These are phyloP conservation scores for Melopsittacus undulatus DNA, from an alignment of 2,797 vertebrate genomes.

Conservation along the genomic window DNA sequence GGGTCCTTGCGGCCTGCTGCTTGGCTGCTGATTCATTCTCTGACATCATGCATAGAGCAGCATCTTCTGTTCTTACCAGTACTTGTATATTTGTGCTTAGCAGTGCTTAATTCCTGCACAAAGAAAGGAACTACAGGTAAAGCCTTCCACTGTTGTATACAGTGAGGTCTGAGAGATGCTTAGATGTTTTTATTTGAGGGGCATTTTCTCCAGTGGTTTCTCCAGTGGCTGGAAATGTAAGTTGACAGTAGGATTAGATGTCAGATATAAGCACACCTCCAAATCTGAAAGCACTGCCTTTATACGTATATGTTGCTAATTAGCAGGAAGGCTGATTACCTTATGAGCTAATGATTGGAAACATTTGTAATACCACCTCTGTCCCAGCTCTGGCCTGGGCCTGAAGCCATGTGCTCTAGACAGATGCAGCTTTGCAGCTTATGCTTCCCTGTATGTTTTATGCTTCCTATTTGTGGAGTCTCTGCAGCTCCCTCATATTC, in stretches of 20 bases:
- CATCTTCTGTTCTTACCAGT: background rate
- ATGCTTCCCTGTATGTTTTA: background rate
- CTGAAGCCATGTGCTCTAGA: background rate
- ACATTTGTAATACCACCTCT: background rate
- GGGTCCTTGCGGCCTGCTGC: background rate
- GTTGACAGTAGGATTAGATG: background rate
- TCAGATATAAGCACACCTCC: background rate
- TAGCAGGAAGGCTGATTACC: background rate
- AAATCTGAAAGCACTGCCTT: background rate
- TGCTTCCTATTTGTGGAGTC: background rate
- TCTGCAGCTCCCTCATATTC: background rate
- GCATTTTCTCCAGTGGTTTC: background rate
- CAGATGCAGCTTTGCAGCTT: background rate
- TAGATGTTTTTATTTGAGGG: background rate
- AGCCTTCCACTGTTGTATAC: background rate
- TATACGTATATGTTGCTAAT: background rate
- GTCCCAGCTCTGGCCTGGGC: background rate
- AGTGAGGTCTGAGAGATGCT: background rate
- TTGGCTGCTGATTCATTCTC: background rate
- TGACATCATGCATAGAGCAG: background rate
- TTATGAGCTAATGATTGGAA: background rate
- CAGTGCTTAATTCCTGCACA: background rate
- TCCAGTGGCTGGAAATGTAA: background rate
- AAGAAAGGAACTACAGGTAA: background rate
- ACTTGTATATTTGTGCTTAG: background rate